These are phyloP conservation scores for Callinectes sapidus DNA, from an alignment of 2,888 invertebrate genomes.

Conservation along the genomic window DNA sequence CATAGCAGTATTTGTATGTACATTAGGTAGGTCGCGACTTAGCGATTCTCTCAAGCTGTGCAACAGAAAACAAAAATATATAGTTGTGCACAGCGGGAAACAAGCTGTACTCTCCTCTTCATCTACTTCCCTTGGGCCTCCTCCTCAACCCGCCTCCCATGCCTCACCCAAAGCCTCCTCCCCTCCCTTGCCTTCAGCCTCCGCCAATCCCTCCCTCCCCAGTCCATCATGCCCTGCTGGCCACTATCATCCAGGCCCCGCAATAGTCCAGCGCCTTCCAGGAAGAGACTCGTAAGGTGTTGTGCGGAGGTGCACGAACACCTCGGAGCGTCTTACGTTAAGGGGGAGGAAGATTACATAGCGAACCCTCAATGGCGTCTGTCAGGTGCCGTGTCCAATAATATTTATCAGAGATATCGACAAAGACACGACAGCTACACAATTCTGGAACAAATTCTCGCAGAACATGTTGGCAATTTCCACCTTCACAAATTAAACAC, in stretches of 20 bases:
- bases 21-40: not conserved
- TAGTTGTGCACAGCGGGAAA: not conserved
- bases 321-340: conserved; percentile 13
- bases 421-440: not conserved
- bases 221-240: not conserved
- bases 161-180: not conserved
- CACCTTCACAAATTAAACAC: not conserved
- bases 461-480: not conserved
- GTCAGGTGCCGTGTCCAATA: not conserved
- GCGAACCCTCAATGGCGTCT: not conserved
- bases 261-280: not conserved
- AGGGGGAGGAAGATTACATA: not conserved
- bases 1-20: not conserved
- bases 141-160: not conserved
- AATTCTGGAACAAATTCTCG: not conserved
- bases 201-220: not conserved
- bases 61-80: not conserved
- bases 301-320: not conserved
- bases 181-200: not conserved
- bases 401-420: not conserved
- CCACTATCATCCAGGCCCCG: not conserved
- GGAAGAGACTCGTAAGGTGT: conserved; percentile 19
- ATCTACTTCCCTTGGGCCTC: not conserved
- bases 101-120: not conserved
- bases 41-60: not conserved